A percentile compares a stretch with the other conserved stretches of the same genome.
These are phyloP conservation scores for Podiceps cristatus DNA, from an alignment of 2,113 vertebrate species.

Conservation along the genomic window DNA sequence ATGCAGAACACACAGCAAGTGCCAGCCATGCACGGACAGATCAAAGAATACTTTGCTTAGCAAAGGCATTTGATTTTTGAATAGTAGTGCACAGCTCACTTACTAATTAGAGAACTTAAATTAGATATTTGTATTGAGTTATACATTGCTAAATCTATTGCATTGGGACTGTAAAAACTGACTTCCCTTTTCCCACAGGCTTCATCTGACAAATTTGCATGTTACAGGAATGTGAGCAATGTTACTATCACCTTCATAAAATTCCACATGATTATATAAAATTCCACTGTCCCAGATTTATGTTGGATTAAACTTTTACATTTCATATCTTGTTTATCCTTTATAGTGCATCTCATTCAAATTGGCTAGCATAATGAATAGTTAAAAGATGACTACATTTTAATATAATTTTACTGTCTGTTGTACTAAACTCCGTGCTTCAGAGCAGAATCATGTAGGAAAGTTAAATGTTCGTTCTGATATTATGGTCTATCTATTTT, in stretches of 20 bases:
- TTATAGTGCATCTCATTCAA: background rate
- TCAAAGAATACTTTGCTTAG: conserved; percentile 15
- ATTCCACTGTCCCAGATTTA: background rate
- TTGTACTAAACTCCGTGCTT: background rate
- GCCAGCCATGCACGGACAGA: background rate
- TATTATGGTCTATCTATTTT: background rate
- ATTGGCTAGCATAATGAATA: background rate
- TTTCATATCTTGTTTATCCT: background rate
- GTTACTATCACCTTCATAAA: background rate
- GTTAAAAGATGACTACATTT: background rate
- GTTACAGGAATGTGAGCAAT: background rate
- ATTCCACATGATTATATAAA: background rate
- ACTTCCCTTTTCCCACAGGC: background rate
- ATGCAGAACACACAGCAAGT: background rate
- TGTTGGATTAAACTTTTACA: background rate
- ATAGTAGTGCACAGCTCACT: background rate
- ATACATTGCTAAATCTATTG: background rate
- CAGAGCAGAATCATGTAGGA: accelerated
- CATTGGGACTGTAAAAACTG: background rate
- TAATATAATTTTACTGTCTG: no score
- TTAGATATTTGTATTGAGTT: background rate
- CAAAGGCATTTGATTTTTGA: conserved; percentile 12
- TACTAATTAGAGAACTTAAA: background rate
- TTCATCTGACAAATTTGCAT: background rate
- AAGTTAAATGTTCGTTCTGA: background rate